Conservation (phyloP, 2,888 invertebrate genomes). For the Drosophila fungiperda region DNA sequence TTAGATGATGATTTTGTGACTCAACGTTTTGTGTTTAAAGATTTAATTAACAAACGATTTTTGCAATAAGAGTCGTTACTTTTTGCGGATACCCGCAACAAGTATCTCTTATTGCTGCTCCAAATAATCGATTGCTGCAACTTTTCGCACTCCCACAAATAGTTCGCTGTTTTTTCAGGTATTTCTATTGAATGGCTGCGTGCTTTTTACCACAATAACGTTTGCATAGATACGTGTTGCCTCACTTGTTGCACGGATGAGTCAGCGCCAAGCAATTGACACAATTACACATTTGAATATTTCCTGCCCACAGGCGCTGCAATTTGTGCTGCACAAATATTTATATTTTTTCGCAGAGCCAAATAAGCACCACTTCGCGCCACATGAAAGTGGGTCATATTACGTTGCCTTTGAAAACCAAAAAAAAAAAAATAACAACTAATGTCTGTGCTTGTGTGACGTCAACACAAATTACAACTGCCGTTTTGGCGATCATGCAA, state of each 20-base stretch:
- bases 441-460: conserved; percentile 33
- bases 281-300: conserved; percentile 66
- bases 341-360: conserved; percentile 55
- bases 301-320: conserved; percentile 59
- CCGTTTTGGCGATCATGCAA: conserved; percentile 71
- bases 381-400: conserved; percentile 72
- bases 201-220: conserved; percentile 9
- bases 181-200: conserved; percentile 6
- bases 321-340: conserved; percentile 69
- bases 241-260: conserved; percentile 43
- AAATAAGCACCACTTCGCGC: conserved; percentile 47
- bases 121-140: conserved; percentile 31
- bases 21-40: conserved; percentile 19
- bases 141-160: conserved; percentile 8
- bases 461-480: conserved; percentile 54
- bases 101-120: conserved; percentile 22
- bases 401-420: conserved; percentile 72
- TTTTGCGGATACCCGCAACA: conserved; percentile 19
- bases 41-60: conserved; percentile 30
- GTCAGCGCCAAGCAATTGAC: conserved; percentile 54
- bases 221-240: conserved; percentile 23
- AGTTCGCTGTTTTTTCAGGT: conserved; percentile 9
- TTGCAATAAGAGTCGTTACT: conserved; percentile 23
- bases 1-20: conserved; percentile 32
- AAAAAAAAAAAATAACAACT: conserved; percentile 26